These are phyloP conservation scores for Phyllopteryx taeniolatus DNA, from an alignment of 2,113 vertebrate species.

Conservation along the genomic window DNA sequence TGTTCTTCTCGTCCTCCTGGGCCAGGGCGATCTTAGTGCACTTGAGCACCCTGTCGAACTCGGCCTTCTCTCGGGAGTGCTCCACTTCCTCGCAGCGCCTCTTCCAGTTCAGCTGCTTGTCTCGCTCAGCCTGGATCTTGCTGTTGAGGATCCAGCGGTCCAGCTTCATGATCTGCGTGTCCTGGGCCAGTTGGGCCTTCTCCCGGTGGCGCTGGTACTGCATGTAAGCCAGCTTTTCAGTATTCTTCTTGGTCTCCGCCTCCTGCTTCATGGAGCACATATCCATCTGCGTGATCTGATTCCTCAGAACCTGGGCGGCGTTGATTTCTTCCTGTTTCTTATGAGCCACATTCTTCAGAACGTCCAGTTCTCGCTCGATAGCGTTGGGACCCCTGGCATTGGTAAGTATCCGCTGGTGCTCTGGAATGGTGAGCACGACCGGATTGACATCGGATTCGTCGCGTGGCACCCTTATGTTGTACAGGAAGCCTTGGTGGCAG, in stretches of 20 bases:
- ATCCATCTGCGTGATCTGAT: not conserved
- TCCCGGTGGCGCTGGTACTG: constrained; percentile 1
- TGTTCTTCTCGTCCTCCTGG: not conserved
- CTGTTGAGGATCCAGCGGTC: constrained; percentile 9
- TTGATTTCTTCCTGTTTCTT: not conserved
- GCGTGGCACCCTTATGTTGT: not conserved
- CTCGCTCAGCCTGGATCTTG: constrained; percentile 2
- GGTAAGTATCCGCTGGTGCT: not conserved
- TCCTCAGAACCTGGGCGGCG: not conserved
- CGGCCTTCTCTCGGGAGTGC: not conserved
- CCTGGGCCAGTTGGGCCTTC: not conserved
- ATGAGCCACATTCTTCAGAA: not conserved
- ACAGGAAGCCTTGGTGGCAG: constrained; percentile 6
- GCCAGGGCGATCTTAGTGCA: not conserved
- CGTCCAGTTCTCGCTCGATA: not conserved
- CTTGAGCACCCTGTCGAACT: not conserved
- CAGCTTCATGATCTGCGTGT: not conserved
- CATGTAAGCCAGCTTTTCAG: not conserved
- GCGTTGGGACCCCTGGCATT: constrained; percentile 1
- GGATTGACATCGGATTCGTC: not conserved
- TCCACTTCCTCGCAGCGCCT: not conserved
- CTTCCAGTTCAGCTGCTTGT: not conserved
- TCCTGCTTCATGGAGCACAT: not conserved
- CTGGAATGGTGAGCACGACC: not conserved
- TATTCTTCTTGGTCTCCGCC: not conserved